Base-by-base conservation (phyloP, 1,140 invertebrate genomes). In the Pinna nobilis region DNA sequence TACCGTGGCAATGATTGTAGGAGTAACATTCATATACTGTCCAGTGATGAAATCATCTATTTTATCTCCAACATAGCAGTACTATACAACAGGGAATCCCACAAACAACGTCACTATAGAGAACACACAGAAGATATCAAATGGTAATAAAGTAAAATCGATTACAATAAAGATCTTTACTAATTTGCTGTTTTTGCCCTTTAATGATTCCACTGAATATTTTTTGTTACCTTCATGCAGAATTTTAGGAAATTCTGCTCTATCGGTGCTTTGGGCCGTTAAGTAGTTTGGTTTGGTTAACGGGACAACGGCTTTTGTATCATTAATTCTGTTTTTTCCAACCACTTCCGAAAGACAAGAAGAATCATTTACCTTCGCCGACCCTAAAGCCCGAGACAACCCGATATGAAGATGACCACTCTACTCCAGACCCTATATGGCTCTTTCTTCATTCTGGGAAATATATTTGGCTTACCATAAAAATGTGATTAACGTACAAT, bases 91-190 rank as follows among this genome's bases (percentile, higher is more conserved):
- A 93, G 94, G 41, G 94, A 96, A 76, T 94, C 96, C 80, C 94
- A 96, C 80, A 93, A 91, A 78, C 96, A 98, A 85, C 91, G 96
- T 65, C 96, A 97, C 87, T 98, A 98, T 90, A 90, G 95, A n/a
- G 96, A 95, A 15, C 96, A 98, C 84, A 97, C 95, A 0, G 95
- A 96, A 85, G 95, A 97, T 84, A 93, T 98, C 37, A 97, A 96
- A 89, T 95, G 94, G 93, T 85, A 60, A 61, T 15, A 33, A 30
- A 57, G 4, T 9, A 11, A 44, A 44, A 11, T 44, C n/a, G n/a
- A 9, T 44, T 44, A 44, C 9, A 44, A n/a, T 44, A n/a, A 44
- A 44, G 9, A 44, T 44, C n/a, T 44, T n/a, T 44, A n/a, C 9
- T 9, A n/a, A n/a, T 9, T 9, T 9, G 39, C 9, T 44, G 9